Base-by-base conservation (phyloP, 2,888 invertebrate species). In the Ligdia adustata region DNA sequence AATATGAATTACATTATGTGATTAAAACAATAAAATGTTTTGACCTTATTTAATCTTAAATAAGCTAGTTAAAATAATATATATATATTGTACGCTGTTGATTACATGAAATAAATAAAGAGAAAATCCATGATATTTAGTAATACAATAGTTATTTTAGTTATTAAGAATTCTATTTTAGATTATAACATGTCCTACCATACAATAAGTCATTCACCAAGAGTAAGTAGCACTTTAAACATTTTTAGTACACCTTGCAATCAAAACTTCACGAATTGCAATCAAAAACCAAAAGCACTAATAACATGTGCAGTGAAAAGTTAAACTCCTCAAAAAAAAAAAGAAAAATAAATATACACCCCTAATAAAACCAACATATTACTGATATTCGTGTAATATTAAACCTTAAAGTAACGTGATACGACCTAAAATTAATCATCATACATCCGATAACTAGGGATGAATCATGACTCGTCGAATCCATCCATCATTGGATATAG, bases 401-500 rank as follows among this genome's bases (percentile, higher is more conserved):
- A 46, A 55, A 53, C 57, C 57, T 26, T 59, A 50, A 40, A 9
- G 9, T 26, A 16, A 45, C 35, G 43, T 9, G 29, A 52, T 54
- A 57, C 64, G 44, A 60, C 54, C 42, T 54, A 54, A 55, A 61
- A 65, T 57, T 64, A 62, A 66, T 63, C 50, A 42, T 22, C 20
- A 15, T 54, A 52, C 54, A 55, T 39, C 42, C 60, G 52, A 70
- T 68, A 69, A 63, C 66, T 60, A 54, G 68, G 71, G 75, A 67
- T n/a, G n/a, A n/a, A n/a, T n/a, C n/a, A n/a, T n/a, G n/a, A n/a
- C n/a, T n/a, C n/a, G 70, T 67, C 62, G 69, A 68, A 66, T 61
- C 66, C 71, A 80, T 81, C 79, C 74, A 79, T 82, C 82, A 78
- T 66, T 68, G 62, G 66, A 79, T 73, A 70, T 79, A 71, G 82